phyloP scores from a whole-genome alignment of 2,797 vertebrate species.

The Eupleurogrammus muticus region DNA sequence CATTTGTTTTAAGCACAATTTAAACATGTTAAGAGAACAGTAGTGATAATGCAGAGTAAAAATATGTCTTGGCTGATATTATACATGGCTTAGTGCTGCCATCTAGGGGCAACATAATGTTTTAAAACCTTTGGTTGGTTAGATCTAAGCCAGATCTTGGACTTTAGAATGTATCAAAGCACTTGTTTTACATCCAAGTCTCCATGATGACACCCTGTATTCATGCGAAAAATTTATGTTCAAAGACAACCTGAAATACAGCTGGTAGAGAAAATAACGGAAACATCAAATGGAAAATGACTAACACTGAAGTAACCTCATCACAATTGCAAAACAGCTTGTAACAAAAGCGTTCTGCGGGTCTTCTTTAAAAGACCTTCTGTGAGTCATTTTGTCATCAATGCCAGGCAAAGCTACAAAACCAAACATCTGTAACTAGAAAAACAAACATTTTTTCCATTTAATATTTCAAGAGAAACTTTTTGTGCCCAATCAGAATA shows the following conservation, averaged over 20 bases:
- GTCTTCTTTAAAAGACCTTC: not conserved
- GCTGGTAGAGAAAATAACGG: not conserved
- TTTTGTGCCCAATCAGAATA: not conserved
- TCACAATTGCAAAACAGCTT: not conserved
- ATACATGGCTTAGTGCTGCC: slow-evolving; percentile 30
- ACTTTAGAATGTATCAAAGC: not conserved
- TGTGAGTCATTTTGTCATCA: not conserved
- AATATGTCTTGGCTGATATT: not conserved
- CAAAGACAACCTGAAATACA: not conserved
- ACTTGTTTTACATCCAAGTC: not conserved
- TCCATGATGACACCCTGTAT: not conserved
- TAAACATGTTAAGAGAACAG: too few relatives aligned
- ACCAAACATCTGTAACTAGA: not conserved
- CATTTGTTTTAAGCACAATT: too few relatives aligned
- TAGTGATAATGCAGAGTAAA: not conserved
- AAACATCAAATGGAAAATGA: not conserved
- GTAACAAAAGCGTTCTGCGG: not conserved
- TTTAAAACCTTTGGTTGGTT: not conserved
- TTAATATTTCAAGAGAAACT: not conserved
- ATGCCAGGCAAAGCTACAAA: not conserved
- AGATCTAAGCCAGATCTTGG: not conserved
- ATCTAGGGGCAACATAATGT: slow-evolving; percentile 44
- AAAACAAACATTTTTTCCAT: not conserved
- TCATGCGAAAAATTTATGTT: not conserved
- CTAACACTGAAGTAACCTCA: not conserved